Evolutionary conservation across 1,140 invertebrate species (phyloP).

Genomic region (Orius insidiosus): DNA sequence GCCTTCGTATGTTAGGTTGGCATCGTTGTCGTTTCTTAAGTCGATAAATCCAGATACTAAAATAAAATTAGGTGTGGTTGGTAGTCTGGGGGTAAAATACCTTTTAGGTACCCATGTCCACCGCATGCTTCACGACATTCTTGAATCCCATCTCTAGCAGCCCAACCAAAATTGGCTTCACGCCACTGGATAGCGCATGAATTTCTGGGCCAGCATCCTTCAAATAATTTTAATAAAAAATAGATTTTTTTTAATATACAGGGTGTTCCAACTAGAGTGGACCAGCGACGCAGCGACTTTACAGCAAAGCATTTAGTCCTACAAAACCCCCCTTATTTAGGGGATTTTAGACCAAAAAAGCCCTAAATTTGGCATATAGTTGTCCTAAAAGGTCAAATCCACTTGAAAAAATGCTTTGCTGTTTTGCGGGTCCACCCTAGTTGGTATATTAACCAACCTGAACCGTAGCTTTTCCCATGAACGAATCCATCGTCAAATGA

Average conservation of each 20-base stretch:
- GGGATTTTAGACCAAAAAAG: no score
- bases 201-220: constrained; percentile 64
- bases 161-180: constrained; percentile 80
- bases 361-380: no score
- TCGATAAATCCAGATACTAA: constrained; percentile 62
- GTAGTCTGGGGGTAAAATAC: constrained; percentile 26
- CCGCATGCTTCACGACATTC: constrained; percentile 82
- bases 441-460: background rate
- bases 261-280: no score
- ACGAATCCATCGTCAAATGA: constrained; percentile 35
- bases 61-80: constrained; percentile 7
- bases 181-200: constrained; percentile 74
- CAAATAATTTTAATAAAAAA: constrained; percentile 9
- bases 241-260: no score
- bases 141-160: constrained; percentile 65
- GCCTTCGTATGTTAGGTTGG: constrained; percentile 87
- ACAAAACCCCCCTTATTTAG: no score
- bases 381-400: no score
- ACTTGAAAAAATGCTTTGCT: no score
- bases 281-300: no score
- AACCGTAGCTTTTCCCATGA: constrained; percentile 24
- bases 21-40: constrained; percentile 74
- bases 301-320: no score
- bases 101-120: constrained; percentile 62
- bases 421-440: no score